Evolutionary conservation across 2,888 invertebrate genomes (phyloP).

Genomic region (Campoplex nolae): DNA sequence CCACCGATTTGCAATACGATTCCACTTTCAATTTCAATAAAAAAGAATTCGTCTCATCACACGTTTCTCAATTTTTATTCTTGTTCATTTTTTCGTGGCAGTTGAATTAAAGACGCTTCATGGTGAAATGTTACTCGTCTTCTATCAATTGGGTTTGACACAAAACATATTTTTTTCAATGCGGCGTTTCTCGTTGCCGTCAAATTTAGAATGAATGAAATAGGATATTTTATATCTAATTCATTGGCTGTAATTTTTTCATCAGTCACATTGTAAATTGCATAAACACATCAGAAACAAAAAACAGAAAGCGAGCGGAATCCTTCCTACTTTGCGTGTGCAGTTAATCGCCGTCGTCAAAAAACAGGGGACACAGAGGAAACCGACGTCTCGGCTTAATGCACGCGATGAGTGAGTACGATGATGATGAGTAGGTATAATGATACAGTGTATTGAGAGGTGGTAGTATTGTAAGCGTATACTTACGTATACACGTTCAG

Average conservation of each 20-base stretch:
- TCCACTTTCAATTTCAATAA: slow-evolving; percentile 5
- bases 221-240: not conserved
- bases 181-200: not conserved
- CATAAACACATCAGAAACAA: slow-evolving; percentile 10
- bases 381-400: slow-evolving; percentile 56
- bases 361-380: slow-evolving; percentile 44
- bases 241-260: slow-evolving; percentile 16
- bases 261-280: not conserved
- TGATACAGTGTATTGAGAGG: slow-evolving; percentile 53
- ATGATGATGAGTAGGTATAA: slow-evolving; percentile 63
- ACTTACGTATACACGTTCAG: slow-evolving; percentile 37
- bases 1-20: slow-evolving; percentile 36
- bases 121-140: not conserved
- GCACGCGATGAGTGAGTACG: slow-evolving; percentile 62
- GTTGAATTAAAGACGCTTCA: not conserved
- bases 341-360: slow-evolving; percentile 40
- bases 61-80: not conserved
- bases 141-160: not conserved
- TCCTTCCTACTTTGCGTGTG: slow-evolving; percentile 29
- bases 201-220: slow-evolving; percentile 19
- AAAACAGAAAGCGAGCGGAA: not conserved
- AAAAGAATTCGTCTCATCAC: slow-evolving; percentile 15
- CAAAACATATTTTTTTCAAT: not conserved
- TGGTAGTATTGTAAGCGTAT: slow-evolving; percentile 38
- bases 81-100: not conserved